Evolutionary conservation across 2,113 vertebrate species (phyloP).

Genomic region (Trichomycterus rosablanca): DNA sequence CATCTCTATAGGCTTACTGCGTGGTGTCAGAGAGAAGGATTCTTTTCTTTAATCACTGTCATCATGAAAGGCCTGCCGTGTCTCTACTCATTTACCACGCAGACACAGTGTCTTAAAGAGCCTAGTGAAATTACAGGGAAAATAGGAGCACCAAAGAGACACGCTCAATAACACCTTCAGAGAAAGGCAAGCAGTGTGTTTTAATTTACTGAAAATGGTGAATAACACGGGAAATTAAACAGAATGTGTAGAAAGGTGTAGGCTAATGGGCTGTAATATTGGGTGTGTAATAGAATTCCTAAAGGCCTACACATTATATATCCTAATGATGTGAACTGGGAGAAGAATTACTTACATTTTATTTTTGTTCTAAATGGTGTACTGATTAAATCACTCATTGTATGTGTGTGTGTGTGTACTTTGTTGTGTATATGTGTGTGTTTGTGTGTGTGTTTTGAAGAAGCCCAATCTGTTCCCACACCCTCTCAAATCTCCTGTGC

Average conservation of each 20-base stretch:
- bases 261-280: constrained; percentile 33
- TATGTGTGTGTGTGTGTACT: constrained; percentile 10
- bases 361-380: too few relatives aligned
- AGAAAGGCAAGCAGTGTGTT: constrained; percentile 60
- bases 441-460: constrained; percentile 21
- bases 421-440: constrained; percentile 8
- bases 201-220: constrained; percentile 51
- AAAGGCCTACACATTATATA: background rate
- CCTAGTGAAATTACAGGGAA: constrained; percentile 66
- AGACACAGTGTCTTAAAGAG: constrained; percentile 63
- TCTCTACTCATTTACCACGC: constrained; percentile 56
- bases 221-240: constrained; percentile 24
- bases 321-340: background rate
- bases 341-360: background rate
- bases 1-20: constrained; percentile 43
- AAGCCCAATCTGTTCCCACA: constrained; percentile 60
- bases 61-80: constrained; percentile 52
- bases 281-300: constrained; percentile 22
- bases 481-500: constrained; percentile 65
- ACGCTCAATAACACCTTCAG: constrained; percentile 63
- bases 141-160: constrained; percentile 54
- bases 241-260: constrained; percentile 17
- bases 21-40: constrained; percentile 39
- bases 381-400: too few relatives aligned
- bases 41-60: constrained; percentile 41